Evolutionary conservation across 2,113 vertebrate species (phyloP).

Genomic region (Rynchops niger): DNA sequence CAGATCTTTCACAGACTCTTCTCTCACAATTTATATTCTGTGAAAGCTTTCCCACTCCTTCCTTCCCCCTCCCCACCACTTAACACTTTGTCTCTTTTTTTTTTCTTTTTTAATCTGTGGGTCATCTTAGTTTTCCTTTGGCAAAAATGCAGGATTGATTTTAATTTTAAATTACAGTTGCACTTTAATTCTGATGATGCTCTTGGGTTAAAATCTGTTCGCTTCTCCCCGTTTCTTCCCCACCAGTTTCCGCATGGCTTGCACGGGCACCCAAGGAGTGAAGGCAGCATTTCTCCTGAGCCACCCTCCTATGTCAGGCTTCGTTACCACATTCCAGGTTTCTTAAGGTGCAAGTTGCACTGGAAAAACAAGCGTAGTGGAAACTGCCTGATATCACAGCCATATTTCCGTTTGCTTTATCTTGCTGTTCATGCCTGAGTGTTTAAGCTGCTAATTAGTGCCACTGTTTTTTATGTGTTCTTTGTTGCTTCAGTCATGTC

Average conservation of each 20-base stretch:
- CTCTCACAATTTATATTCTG: slow-evolving; percentile 41
- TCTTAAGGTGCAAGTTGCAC: background rate
- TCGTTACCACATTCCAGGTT: background rate
- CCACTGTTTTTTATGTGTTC: background rate
- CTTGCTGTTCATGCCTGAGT: background rate
- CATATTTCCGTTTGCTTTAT: background rate
- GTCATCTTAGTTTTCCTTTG: slow-evolving; percentile 40
- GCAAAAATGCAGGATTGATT: slow-evolving; percentile 13
- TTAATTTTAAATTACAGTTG: slow-evolving; percentile 44
- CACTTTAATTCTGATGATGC: background rate
- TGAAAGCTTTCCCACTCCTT: slow-evolving; percentile 42
- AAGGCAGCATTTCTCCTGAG: background rate
- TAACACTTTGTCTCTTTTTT: background rate
- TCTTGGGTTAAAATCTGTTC: background rate
- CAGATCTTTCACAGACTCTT: slow-evolving; percentile 45
- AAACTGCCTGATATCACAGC: background rate
- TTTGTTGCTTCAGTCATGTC: background rate
- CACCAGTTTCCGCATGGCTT: background rate
- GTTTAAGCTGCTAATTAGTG: background rate
- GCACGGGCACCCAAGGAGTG: background rate
- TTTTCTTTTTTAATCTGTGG: background rate
- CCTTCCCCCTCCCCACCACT: background rate
- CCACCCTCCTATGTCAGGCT: background rate
- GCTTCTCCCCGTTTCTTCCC: background rate
- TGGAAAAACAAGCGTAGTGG: background rate